These are phyloP conservation scores for Molanna angustata DNA, from an alignment of 2,888 invertebrate genomes.

Conservation along the genomic window DNA sequence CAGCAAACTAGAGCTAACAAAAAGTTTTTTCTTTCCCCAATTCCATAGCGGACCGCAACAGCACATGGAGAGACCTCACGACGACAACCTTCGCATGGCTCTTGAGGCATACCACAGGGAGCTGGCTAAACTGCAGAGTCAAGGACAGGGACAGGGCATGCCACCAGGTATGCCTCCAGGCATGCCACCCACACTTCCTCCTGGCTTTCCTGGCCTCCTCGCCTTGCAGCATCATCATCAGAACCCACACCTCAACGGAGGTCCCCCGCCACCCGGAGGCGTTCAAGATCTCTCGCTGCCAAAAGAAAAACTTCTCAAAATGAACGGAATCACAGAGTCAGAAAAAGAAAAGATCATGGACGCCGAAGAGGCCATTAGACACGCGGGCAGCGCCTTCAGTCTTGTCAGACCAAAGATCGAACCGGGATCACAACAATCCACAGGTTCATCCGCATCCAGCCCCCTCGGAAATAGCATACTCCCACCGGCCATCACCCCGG, in stretches of 20 bases:
- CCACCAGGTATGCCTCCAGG: constrained; percentile 44
- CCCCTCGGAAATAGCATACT: constrained; percentile 83
- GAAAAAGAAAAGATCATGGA: constrained; percentile 63
- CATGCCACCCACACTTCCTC: constrained; percentile 43
- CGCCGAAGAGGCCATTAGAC: constrained; percentile 68
- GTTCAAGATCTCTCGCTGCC: constrained; percentile 85
- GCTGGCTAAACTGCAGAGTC: constrained; percentile 84
- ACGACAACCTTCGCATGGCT: constrained; percentile 86
- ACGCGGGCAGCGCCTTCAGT: constrained; percentile 82
- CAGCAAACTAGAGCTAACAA: constrained; percentile 57
- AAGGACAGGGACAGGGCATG: constrained; percentile 59
- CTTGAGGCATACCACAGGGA: constrained; percentile 92
- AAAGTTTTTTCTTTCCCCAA: constrained; percentile 79
- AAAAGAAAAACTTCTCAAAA: constrained; percentile 67
- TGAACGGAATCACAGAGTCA: constrained; percentile 64
- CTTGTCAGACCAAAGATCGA: constrained; percentile 83
- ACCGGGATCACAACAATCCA: constrained; percentile 67
- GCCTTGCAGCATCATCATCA: constrained; percentile 66
- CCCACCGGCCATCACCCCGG: constrained; percentile 79
- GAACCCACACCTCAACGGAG: constrained; percentile 61
- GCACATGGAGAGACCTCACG: constrained; percentile 61
- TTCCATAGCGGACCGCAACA: constrained; percentile 70
- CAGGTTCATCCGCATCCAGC: constrained; percentile 78
- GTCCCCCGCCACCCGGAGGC: constrained; percentile 52
- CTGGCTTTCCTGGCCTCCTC: constrained; percentile 62